Evolutionary conservation across 2,113 vertebrate species (phyloP).

Genomic region (Macquaria australasica): DNA sequence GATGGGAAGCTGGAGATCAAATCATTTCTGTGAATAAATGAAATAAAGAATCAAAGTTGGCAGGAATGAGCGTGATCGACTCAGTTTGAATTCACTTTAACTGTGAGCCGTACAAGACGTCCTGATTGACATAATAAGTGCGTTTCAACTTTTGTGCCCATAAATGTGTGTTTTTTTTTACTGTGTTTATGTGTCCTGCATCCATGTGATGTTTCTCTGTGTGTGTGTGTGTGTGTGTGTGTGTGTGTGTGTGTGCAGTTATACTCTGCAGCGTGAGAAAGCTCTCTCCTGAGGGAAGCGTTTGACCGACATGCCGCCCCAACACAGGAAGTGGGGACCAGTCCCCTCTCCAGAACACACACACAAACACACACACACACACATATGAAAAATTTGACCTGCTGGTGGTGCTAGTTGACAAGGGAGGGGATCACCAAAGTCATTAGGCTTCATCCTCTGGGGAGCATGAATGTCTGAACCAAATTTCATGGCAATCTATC

Average conservation of each 20-base stretch:
- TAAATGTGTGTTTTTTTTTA: not conserved
- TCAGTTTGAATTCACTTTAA: not conserved
- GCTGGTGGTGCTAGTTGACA: no score
- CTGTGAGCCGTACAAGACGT: no score
- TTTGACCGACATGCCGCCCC: constrained; percentile 39
- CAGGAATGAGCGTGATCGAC: accelerated
- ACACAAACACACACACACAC: not conserved
- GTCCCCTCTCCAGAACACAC: not conserved
- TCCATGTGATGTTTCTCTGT: not conserved
- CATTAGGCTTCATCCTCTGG: not conserved
- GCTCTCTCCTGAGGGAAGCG: constrained; percentile 45
- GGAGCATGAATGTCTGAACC: no score
- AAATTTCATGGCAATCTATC: no score
- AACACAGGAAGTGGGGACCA: constrained; percentile 61
- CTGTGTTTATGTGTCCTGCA: not conserved
- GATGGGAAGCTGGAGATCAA: constrained; percentile 5
- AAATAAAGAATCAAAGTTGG: not conserved
- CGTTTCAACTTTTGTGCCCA: not conserved
- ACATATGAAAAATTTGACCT: no score
- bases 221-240: not conserved
- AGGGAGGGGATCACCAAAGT: not conserved
- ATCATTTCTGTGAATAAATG: not conserved
- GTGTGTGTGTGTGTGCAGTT: constrained; percentile 12
- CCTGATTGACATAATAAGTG: not conserved
- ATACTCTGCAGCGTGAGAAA: constrained; percentile 66